These are phyloP conservation scores for Conus canariensis DNA, from an alignment of 2,888 invertebrate genomes.

Conservation along the genomic window DNA sequence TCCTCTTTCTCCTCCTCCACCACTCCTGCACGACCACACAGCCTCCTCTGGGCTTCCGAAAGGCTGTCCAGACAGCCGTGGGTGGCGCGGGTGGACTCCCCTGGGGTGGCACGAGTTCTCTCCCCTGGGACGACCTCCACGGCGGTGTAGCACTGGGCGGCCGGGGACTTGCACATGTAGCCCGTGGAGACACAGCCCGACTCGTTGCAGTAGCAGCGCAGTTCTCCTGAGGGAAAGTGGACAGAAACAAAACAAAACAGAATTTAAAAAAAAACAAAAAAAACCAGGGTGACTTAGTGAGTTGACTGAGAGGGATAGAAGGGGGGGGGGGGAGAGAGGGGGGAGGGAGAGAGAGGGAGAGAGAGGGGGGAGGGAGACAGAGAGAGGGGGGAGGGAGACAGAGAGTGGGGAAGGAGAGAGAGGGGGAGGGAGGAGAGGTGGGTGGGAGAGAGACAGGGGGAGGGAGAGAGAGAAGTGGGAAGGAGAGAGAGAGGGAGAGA, in stretches of 20 bases:
- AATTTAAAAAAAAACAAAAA: background rate
- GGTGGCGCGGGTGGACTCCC: constrained; percentile 64
- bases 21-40: background rate
- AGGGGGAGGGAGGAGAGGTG: too few species aligned
- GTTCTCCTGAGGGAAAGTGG: constrained; percentile 79
- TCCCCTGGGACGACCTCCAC: constrained; percentile 50
- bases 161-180: constrained; percentile 89
- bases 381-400: too few species aligned
- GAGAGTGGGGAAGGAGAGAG: too few species aligned
- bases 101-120: too few species aligned
- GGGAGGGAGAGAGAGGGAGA: too few species aligned
- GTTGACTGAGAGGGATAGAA: too few species aligned
- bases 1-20: background rate
- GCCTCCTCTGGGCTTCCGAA: constrained; percentile 66
- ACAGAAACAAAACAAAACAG: background rate
- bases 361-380: too few species aligned
- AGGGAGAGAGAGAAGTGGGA: too few species aligned
- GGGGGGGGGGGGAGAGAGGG: too few species aligned
- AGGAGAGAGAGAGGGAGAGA: too few species aligned
- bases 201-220: constrained; percentile 91
- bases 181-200: constrained; percentile 88
- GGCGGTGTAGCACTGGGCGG: constrained; percentile 88
- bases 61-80: constrained; percentile 88
- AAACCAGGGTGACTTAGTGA: too few species aligned
- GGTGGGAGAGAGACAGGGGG: too few species aligned